phyloP scores from a whole-genome alignment of 2,888 invertebrate species.

The Mimumesa dahlbomi region DNA sequence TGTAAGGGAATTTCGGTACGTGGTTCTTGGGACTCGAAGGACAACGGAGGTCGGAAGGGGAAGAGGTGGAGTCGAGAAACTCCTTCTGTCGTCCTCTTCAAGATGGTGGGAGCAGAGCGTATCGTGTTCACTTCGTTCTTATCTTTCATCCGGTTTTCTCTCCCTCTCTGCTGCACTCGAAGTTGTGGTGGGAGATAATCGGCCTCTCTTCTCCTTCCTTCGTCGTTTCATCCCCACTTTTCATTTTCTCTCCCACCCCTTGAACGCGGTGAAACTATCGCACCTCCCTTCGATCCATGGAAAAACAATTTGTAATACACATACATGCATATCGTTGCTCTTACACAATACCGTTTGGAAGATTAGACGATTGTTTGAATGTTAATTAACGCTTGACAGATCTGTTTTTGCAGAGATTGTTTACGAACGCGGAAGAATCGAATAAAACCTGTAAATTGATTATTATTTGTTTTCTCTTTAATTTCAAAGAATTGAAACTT shows the following conservation, averaged over 20 bases:
- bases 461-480: no score
- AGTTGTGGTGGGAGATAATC: constrained; percentile 36
- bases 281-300: no score
- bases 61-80: constrained; percentile 70
- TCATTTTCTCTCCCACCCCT: neutral
- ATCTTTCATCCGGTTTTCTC: constrained; percentile 34
- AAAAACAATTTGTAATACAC: no score
- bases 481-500: no score
- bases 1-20: neutral
- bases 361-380: no score
- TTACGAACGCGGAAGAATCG: no score
- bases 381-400: no score
- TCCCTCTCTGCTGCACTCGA: constrained; percentile 15
- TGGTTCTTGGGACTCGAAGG: constrained; percentile 16
- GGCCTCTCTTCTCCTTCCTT: constrained; percentile 13
- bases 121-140: constrained; percentile 43
- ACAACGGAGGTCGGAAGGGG: constrained; percentile 48
- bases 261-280: no score
- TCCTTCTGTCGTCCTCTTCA: constrained; percentile 50
- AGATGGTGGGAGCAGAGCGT: constrained; percentile 60
- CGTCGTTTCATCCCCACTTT: neutral
- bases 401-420: no score
- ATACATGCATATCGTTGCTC: no score
- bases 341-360: no score
- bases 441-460: no score